These are phyloP conservation scores for Paramacrobiotus metropolitanus DNA, from an alignment of 1,140 invertebrate genomes.

Conservation along the genomic window DNA sequence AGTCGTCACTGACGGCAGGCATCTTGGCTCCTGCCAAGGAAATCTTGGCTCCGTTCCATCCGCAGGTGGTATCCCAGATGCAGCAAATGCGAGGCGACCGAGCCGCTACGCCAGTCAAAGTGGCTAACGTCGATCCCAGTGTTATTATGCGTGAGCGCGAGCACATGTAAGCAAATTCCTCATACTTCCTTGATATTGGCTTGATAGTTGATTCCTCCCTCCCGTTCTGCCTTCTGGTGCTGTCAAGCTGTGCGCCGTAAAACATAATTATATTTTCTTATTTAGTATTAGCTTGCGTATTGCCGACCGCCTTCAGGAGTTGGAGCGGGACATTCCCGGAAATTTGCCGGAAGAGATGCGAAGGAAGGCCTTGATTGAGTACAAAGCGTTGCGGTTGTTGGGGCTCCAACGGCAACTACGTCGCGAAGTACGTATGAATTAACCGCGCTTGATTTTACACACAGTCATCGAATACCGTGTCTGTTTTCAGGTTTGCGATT, in stretches of 20 bases:
- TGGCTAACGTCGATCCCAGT: conserved; percentile 73
- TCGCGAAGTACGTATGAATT: conserved; percentile 32
- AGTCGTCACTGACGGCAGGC: no score
- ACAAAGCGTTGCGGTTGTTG: conserved; percentile 65
- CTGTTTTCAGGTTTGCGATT: no score
- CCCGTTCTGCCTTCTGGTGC: no score
- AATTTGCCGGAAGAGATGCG: conserved; percentile 75
- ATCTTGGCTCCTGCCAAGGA: no score
- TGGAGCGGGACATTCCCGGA: conserved; percentile 35
- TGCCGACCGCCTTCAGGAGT: not conserved
- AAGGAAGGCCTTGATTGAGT: conserved; percentile 75
- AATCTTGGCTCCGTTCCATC: no score
- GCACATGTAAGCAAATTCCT: conserved; percentile 40
- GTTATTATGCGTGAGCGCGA: conserved; percentile 78
- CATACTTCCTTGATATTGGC: no score
- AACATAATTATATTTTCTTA: not conserved
- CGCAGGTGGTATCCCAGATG: not conserved
- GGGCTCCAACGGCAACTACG: conserved; percentile 81
- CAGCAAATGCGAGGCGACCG: not conserved
- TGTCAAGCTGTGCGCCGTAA: no score
- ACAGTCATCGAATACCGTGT: no score
- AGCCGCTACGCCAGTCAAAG: conserved; percentile 39
- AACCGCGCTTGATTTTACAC: not conserved
- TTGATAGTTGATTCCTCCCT: no score
- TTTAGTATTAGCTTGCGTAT: not conserved